Percentiles rank a stretch among this genome's conserved stretches.
Conservation (phyloP, 2,113 vertebrate genomes). For the Apus apus region DNA sequence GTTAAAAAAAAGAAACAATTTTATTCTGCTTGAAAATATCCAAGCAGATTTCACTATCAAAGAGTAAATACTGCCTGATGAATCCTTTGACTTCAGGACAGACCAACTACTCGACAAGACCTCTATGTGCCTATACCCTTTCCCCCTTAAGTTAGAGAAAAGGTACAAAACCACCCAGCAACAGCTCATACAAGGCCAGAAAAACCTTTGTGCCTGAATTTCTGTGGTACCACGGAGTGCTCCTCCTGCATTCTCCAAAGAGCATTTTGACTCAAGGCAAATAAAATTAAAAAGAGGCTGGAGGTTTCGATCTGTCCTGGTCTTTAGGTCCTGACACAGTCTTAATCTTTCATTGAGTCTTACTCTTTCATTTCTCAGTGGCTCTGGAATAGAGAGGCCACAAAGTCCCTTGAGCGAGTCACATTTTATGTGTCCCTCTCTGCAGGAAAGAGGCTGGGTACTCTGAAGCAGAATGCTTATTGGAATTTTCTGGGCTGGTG, state of each 20-base stretch:
- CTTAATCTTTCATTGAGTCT: not conserved
- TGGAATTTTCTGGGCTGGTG: not conserved
- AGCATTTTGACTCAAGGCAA: not conserved
- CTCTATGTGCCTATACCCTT: not conserved
- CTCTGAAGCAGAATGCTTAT: not conserved
- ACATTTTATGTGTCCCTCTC: not conserved
- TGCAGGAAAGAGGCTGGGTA: not conserved
- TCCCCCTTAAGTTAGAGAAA: not conserved
- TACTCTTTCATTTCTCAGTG: not conserved
- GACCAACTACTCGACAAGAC: not conserved
- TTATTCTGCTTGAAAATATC: not conserved
- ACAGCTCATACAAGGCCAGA: not conserved
- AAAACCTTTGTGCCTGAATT: not conserved
- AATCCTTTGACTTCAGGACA: not conserved
- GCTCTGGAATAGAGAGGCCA: not conserved
- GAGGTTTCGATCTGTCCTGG: not conserved
- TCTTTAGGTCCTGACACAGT: too few relatives aligned
- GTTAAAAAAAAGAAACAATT: not conserved
- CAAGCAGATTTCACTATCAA: not conserved
- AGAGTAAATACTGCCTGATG: not conserved
- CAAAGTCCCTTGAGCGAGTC: not conserved
- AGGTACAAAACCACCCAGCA: not conserved
- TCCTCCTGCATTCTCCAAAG: not conserved
- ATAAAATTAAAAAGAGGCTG: not conserved
- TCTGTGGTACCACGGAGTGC: not conserved